Evolutionary conservation across 1,140 invertebrate genomes (phyloP).

Genomic region (Leptopilina boulardi): DNA sequence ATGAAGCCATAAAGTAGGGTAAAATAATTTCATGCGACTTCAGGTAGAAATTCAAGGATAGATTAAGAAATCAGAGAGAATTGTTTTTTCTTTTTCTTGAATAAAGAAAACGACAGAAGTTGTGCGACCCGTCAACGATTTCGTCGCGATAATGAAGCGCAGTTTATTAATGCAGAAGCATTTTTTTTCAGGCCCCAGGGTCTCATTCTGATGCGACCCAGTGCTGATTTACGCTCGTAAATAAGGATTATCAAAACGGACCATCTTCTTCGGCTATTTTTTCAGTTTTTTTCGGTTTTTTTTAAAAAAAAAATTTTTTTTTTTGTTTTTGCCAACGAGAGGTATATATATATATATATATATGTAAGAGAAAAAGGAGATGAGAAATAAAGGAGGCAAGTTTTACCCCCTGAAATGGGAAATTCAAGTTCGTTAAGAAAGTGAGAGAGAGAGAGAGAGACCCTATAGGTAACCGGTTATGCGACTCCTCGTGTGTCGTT

Average conservation of each 20-base stretch:
- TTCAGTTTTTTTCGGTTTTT: too few species aligned
- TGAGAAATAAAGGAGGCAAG: neutral
- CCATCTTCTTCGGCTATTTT: neutral
- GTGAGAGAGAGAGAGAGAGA: too few species aligned
- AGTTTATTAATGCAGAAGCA: constrained; percentile 31
- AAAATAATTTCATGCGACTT: neutral
- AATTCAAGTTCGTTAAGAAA: constrained; percentile 30
- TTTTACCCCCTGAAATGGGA: constrained; percentile 19
- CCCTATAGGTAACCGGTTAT: constrained; percentile 12
- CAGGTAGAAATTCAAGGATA: constrained; percentile 6
- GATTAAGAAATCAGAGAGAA: constrained; percentile 17
- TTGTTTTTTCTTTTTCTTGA: neutral
- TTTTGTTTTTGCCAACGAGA: neutral
- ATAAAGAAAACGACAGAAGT: neutral
- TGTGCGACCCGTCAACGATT: constrained; percentile 3
- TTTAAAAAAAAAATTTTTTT: neutral
- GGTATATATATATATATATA: too few species aligned
- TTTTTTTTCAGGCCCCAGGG: constrained; percentile 4
- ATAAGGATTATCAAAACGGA: constrained; percentile 30
- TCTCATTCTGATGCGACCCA: constrained; percentile 18
- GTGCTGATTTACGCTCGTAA: constrained; percentile 29
- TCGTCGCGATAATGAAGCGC: constrained; percentile 18
- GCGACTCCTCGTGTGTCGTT: constrained; percentile 24
- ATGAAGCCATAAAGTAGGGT: constrained; percentile 2
- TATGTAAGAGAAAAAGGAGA: neutral